These are phyloP conservation scores for Acropora tenuis DNA, from an alignment of 64 coral and sea anemone species.

Conservation along the genomic window DNA sequence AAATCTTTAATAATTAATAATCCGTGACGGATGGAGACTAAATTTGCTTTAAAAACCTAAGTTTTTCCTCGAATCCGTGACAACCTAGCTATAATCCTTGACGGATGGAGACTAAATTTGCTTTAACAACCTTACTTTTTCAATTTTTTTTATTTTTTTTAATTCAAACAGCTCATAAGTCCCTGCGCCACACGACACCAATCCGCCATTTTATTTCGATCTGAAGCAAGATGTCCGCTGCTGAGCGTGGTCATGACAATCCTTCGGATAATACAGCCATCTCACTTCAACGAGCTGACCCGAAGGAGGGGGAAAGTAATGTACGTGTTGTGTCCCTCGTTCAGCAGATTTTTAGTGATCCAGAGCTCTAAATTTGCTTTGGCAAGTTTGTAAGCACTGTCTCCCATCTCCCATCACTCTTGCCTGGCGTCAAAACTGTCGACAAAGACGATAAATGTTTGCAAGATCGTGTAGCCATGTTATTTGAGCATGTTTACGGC, in stretches of 20 bases:
- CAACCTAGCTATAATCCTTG: too few relatives aligned
- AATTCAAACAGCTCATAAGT: slow-evolving; percentile 1
- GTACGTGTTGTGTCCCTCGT: slow-evolving; percentile 2
- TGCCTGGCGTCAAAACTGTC: slow-evolving; percentile 50
- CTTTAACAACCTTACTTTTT: too few relatives aligned
- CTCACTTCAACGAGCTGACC: background rate
- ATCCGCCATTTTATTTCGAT: slow-evolving; percentile 27
- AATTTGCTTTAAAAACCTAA: too few relatives aligned
- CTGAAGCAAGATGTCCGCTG: slow-evolving; percentile 15
- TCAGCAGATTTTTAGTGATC: slow-evolving; percentile 32
- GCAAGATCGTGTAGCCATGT: slow-evolving; percentile 37
- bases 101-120: too few relatives aligned
- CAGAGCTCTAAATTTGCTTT: slow-evolving; percentile 2
- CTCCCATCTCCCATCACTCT: slow-evolving; percentile 37
- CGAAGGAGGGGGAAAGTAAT: slow-evolving; percentile 22
- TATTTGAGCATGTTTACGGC: slow-evolving; percentile 54
- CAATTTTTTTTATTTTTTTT: too few relatives aligned
- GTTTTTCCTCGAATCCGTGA: too few relatives aligned
- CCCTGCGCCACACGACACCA: background rate
- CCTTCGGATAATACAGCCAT: background rate
- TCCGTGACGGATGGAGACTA: too few relatives aligned
- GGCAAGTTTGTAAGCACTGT: slow-evolving; percentile 1
- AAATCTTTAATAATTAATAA: too few relatives aligned
- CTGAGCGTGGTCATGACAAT: slow-evolving; percentile 3
- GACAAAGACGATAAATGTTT: slow-evolving; percentile 58